Percentiles rank a stretch among this genome's conserved stretches.
These are phyloP conservation scores for Cryptus viduatorius DNA, from an alignment of 2,888 invertebrate species.

Conservation along the genomic window DNA sequence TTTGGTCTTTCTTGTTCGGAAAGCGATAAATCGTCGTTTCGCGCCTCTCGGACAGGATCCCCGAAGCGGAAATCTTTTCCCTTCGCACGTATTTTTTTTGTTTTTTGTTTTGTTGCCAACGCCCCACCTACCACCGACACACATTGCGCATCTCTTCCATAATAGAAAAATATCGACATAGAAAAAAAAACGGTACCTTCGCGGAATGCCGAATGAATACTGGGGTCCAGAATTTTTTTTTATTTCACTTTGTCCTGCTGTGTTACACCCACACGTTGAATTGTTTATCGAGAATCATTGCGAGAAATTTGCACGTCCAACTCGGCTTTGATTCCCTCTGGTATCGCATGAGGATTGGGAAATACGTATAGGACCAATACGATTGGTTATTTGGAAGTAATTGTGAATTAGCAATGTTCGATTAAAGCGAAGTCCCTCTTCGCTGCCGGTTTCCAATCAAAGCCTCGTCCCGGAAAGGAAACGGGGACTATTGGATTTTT, in stretches of 20 bases:
- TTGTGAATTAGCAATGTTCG: constrained; percentile 70
- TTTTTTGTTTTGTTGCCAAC: background rate
- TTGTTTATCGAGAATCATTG: background rate
- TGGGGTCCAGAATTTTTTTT: background rate
- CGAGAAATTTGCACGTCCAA: background rate
- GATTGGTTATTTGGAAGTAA: constrained; percentile 59
- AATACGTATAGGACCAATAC: background rate
- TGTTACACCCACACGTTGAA: background rate
- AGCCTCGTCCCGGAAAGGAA: constrained; percentile 74
- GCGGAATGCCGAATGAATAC: constrained; percentile 10
- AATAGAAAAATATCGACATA: constrained; percentile 19
- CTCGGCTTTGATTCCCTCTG: background rate
- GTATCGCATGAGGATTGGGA: background rate
- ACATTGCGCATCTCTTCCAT: background rate
- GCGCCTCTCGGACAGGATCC: background rate
- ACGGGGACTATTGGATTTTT: constrained; percentile 73
- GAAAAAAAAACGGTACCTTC: background rate
- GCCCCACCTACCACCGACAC: background rate
- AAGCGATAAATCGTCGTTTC: constrained; percentile 45
- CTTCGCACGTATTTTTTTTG: background rate
- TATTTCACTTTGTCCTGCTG: background rate
- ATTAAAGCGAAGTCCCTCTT: constrained; percentile 66
- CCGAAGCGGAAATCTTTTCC: constrained; percentile 7
- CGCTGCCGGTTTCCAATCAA: constrained; percentile 70
- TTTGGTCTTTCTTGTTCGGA: constrained; percentile 14